Evolutionary conservation across 2,113 vertebrate species (phyloP), one percentile per base, ranked within the genome.

Genomic region (Paracanthobrama guichenoti): DNA sequence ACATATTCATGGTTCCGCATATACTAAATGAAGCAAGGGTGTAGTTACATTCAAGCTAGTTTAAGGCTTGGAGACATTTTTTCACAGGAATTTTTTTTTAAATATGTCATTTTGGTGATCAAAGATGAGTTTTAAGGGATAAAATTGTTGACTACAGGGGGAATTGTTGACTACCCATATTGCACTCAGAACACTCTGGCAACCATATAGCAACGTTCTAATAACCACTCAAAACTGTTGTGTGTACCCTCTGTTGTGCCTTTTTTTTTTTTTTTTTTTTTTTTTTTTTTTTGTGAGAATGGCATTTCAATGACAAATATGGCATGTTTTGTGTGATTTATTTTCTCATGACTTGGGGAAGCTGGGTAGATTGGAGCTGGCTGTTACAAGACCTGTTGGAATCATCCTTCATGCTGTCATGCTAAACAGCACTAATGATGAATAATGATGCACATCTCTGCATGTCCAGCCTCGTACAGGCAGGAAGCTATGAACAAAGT

Each of bases 351-450:
- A 59, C 62, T 67, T 13, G 1, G 62, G 55, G 16, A 42, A 76
- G 69, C 59, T 77, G 71, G 13, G 44, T 62, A 76, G 71, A 72
- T 78, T 71, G 31, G 5, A 60, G 59, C 31, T 76, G 53, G 53
- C 73, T 76, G 76, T 76, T 50, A 8, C 7, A n/a, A 31, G 60
- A 82, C 44, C 80, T 81, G 76, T 81, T 66, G 26, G 60, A 76
- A 83, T 78, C 83, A 66, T 57, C 75, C 55, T 84, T 83, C 81
- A 74, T 67, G 57, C 77, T 84, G 86, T 72, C 55, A 76, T 46
- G 64, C 64, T 87, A 71, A 84, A 77, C 71, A 69, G 13, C 60
- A 62, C 83, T 89, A 89, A 89, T 89, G 71, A 87, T 74, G 80
- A 87, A 62, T 89, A 89, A 89, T 84, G 83, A 83, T 81, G 71